A percentile compares a stretch with the other conserved stretches of the same genome.
These are phyloP conservation scores for Geophilus truncorum DNA, from an alignment of 2,888 invertebrate species.

Conservation along the genomic window DNA sequence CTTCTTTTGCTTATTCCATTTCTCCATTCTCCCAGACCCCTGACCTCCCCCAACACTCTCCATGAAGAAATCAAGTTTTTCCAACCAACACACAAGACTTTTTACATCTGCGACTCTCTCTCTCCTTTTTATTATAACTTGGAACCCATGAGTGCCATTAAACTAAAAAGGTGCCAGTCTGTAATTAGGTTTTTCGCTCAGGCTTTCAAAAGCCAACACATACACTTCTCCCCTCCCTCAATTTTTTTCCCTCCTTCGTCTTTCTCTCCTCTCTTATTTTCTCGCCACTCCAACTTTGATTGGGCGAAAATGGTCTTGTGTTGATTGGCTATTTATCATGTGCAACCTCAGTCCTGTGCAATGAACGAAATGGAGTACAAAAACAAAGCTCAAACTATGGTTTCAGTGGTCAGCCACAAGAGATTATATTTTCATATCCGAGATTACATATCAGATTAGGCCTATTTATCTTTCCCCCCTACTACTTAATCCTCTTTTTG, in stretches of 20 bases:
- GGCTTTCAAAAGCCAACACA: slow-evolving; percentile 14
- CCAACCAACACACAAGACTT: not conserved
- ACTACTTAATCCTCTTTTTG: not conserved
- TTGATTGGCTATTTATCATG: slow-evolving; percentile 10
- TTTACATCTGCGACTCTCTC: not conserved
- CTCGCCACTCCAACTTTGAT: slow-evolving; percentile 23
- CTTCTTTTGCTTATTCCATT: not conserved
- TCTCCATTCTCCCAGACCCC: not conserved
- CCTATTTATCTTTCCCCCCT: not conserved
- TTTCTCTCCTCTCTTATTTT: not conserved
- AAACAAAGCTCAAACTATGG: not conserved
- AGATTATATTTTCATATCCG: slow-evolving; percentile 11
- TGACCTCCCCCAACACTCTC: not conserved
- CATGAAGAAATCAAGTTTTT: not conserved
- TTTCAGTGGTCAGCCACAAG: slow-evolving; percentile 1
- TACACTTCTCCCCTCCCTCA: not conserved
- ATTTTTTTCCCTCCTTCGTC: not conserved
- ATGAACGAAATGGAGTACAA: not conserved
- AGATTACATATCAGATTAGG: slow-evolving; percentile 1
- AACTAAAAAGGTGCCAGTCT: slow-evolving; percentile 24
- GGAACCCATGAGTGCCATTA: not conserved
- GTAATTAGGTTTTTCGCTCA: slow-evolving; percentile 19
- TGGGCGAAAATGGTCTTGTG: slow-evolving; percentile 21
- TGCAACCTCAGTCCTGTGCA: not conserved
- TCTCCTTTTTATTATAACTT: slow-evolving; percentile 10